phyloP scores from a whole-genome alignment of 1,140 invertebrate genomes.

The Laupala kohalensis region DNA sequence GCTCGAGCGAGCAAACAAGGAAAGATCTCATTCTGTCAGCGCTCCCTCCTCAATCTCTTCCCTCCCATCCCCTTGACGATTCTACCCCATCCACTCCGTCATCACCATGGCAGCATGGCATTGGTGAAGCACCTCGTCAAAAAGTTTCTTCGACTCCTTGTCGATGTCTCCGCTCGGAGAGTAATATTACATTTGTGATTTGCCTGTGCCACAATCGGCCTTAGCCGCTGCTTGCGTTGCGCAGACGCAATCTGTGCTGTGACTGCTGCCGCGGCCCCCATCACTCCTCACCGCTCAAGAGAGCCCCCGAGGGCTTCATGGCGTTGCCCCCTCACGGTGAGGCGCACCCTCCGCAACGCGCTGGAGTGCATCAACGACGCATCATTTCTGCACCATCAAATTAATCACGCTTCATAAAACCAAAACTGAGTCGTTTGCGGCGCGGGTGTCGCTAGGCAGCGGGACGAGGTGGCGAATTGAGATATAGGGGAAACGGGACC shows the following conservation, averaged over 20 bases:
- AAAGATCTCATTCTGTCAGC: neutral
- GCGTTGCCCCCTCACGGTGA: neutral
- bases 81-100: neutral
- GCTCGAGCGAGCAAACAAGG: neutral
- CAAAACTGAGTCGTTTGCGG: neutral
- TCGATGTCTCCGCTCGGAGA: neutral
- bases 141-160: neutral
- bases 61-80: neutral
- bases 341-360: too few relatives aligned
- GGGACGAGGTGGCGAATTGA: too few relatives aligned
- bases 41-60: neutral
- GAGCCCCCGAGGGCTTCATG: neutral
- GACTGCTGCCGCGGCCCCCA: too few relatives aligned
- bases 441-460: too few relatives aligned
- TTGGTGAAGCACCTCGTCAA: neutral
- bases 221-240: too few relatives aligned
- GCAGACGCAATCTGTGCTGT: too few relatives aligned
- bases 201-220: too few relatives aligned
- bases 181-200: neutral
- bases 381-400: neutral
- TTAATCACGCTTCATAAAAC: neutral
- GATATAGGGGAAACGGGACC: too few relatives aligned
- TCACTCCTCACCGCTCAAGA: too few relatives aligned
- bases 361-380: neutral
- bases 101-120: neutral